Base-by-base conservation (phyloP, 2,888 invertebrate species). In the Drosophila monieri region DNA sequence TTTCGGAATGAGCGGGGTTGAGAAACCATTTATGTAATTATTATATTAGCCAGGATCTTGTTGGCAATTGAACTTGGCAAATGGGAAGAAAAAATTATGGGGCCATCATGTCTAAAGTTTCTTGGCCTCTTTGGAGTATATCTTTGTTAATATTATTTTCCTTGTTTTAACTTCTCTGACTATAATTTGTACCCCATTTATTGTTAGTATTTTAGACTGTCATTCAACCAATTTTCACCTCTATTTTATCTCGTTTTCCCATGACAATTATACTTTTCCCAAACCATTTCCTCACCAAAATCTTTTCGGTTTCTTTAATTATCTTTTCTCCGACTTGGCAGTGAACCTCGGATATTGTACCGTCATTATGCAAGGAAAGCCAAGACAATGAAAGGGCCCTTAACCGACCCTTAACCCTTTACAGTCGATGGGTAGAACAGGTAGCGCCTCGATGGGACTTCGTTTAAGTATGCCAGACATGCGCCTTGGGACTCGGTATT, bases 391-490 rank as follows among this genome's bases (percentile, higher is more conserved):
- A 14, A 46, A 15, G 25, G 58, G 39, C 39, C 47, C 32, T 9
- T n/a, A n/a, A 18, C 39, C 8, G 39, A 51, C 18, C 43, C 43
- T n/a, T 32, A 64, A 60, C 77, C 80, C 65, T 70, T 60, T 54
- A 32, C 6, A 0, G 15, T 8, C 10, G 52, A 10, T 35, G 39
- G 25, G 56, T 25, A 54, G 46, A 56, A 47, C 79, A 81, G 80
- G 79, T 85, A 83, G 65, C 54, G 55, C 49, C 56, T 62, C 49
- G 30, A 69, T 43, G 54, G 48, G 46, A 64, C 39, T 52, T 43
- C 32, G 48, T 51, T 58, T 71, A 66, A 72, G 69, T 57, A 80
- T 65, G 81, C 70, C 78, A 62, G 70, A 54, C 85, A 80, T 76
- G 67, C 80, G 71, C 74, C 61, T 43, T 15, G 44, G 49, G 60